Base-by-base conservation (phyloP, 2,113 vertebrate genomes). In the Dermatemys mawii region DNA sequence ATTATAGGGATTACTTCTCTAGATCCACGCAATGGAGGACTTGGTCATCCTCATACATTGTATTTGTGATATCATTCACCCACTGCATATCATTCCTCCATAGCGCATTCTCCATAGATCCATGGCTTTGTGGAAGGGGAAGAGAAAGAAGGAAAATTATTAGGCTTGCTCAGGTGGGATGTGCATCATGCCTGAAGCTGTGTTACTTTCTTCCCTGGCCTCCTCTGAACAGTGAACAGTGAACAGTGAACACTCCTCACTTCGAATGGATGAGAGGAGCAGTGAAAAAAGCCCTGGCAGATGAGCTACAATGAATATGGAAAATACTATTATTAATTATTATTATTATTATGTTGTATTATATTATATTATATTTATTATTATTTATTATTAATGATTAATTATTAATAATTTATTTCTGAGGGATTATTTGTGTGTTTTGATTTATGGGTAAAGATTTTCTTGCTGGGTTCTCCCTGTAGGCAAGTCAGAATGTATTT, bases 11-110 rank as follows among this genome's bases (percentile, higher is more conserved):
- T 70, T 70, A 70, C 0, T 0, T 8, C 11, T 60, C 82, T 89
- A 87, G 1, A 1, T 48, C 27, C 0, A 80, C 27, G 53, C 0
- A 70, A 12, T 1, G 0, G 24, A 50, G 19, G 8, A 78, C 87
- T 51, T 76, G 0, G 24, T 4, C 1, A 24, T 4, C 1, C 21
- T 19, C 76, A 2, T n/a, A 22, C 57, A 3, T 13, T 41, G 1
- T 32, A 53, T 48, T 89, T 89, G 2, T 1, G 19, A 24, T 55
- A 1, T 78, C 49, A 48, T 3, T 11, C 11, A 6, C 87, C 67
- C 73, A 4, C 11, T 50, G 38, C 17, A 5, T 70, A n/a, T n/a
- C n/a, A n/a, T n/a, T n/a, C n/a, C n/a, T 14, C 63, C n/a, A 38
- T 9, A 14, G n/a, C 17, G 19, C 63, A 70, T 38, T 17, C n/a